phyloP scores from a whole-genome alignment of 2,113 vertebrate genomes.

The Channa argus region DNA sequence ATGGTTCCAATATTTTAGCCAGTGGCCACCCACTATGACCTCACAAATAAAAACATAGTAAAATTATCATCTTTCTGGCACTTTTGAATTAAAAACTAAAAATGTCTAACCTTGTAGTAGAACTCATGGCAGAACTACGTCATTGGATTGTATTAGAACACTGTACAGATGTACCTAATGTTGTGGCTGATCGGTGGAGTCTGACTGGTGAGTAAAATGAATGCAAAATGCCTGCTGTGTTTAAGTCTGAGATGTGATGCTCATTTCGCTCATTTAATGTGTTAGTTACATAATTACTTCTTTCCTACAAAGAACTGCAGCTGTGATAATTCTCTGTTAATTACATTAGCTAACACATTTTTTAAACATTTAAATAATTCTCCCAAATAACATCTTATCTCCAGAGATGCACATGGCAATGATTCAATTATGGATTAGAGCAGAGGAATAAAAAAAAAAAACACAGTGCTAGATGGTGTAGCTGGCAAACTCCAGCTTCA shows the following conservation, averaged over 20 bases:
- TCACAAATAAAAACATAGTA: no score
- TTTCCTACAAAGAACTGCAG: constrained; percentile 80
- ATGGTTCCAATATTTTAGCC: no score
- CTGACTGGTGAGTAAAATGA: constrained; percentile 32
- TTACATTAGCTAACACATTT: constrained; percentile 83
- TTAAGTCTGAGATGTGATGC: constrained; percentile 70
- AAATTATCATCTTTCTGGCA: no score
- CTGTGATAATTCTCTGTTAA: constrained; percentile 84
- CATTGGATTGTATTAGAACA: no score
- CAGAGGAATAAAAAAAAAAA: constrained; percentile 5
- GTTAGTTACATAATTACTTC: constrained; percentile 83
- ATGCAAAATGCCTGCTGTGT: constrained; percentile 68
- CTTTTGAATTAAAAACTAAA: no score
- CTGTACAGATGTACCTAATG: no score
- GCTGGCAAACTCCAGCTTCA: constrained; percentile 46
- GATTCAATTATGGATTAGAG: constrained; percentile 76
- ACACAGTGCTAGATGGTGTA: constrained; percentile 27
- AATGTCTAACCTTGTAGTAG: no score
- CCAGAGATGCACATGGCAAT: constrained; percentile 79
- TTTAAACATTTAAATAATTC: constrained; percentile 80
- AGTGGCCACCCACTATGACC: no score
- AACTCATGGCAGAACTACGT: no score
- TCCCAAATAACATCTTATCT: constrained; percentile 82
- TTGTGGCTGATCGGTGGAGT: no score
- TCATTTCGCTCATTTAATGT: constrained; percentile 84